These are phyloP conservation scores for Dinoponera quadriceps DNA, from an alignment of 1,140 invertebrate genomes.

Conservation along the genomic window DNA sequence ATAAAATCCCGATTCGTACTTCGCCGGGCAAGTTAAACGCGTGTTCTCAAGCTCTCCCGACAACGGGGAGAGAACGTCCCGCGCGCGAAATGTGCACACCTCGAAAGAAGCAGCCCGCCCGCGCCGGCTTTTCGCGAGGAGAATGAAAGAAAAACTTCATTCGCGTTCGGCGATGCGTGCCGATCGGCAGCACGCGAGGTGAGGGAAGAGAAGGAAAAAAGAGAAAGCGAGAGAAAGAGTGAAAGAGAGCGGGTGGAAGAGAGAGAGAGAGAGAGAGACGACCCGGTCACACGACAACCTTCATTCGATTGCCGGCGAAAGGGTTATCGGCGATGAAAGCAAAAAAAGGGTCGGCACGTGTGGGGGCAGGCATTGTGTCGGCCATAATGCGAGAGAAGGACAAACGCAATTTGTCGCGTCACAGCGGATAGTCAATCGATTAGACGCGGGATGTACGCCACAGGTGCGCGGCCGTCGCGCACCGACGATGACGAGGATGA, in stretches of 20 bases:
- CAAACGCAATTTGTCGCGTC: slow-evolving; percentile 81
- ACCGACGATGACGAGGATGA: too few relatives aligned
- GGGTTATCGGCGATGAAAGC: slow-evolving; percentile 39
- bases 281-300: slow-evolving; percentile 55
- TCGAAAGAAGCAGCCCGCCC: not conserved
- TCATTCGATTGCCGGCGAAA: slow-evolving; percentile 38
- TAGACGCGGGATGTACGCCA: slow-evolving; percentile 74
- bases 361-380: slow-evolving; percentile 54
- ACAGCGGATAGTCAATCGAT: slow-evolving; percentile 81
- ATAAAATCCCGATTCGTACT: too few relatives aligned
- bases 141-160: slow-evolving; percentile 22
- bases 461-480: slow-evolving; percentile 68
- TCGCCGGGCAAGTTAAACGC: too few relatives aligned
- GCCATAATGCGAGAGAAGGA: slow-evolving; percentile 62
- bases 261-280: not conserved
- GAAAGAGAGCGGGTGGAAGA: not conserved
- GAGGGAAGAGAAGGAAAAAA: slow-evolving; percentile 16
- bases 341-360: slow-evolving; percentile 11
- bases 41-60: too few relatives aligned
- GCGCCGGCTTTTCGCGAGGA: slow-evolving; percentile 22
- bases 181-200: slow-evolving; percentile 29
- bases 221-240: too few relatives aligned
- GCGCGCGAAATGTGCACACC: slow-evolving; percentile 17
- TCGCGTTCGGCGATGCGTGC: slow-evolving; percentile 42
- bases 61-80: not conserved